These are phyloP conservation scores for Mustela lutreola DNA, from an alignment of 2,113 vertebrate genomes.

Conservation along the genomic window DNA sequence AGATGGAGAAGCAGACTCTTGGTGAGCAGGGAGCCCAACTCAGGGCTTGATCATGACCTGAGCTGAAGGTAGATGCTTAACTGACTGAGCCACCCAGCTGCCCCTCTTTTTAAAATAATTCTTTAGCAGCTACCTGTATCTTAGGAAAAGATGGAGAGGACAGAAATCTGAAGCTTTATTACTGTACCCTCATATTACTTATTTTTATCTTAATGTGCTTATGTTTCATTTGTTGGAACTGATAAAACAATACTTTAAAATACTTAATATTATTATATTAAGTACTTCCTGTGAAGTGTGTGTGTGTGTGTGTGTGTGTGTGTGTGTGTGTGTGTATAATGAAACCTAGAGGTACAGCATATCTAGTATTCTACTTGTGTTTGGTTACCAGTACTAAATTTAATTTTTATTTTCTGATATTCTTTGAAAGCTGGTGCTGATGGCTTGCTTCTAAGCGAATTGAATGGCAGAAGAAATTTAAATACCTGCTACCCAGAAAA, in stretches of 20 bases:
- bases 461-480: constrained; percentile 24
- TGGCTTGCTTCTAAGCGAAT: background rate
- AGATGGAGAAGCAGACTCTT: background rate
- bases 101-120: background rate
- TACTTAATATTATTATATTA: constrained; percentile 33
- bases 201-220: constrained; percentile 26
- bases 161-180: constrained; percentile 16
- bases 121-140: background rate
- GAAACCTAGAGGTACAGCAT: background rate
- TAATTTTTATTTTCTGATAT: constrained; percentile 54
- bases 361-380: background rate
- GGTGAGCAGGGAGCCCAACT: background rate
- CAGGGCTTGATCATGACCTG: background rate
- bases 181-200: background rate
- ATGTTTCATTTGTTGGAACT: constrained; percentile 34
- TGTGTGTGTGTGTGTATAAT: background rate
- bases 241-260: constrained; percentile 24
- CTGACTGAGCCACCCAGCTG: background rate
- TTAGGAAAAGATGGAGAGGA: background rate
- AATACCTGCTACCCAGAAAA: background rate
- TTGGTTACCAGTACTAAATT: constrained; percentile 14
- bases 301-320: background rate
- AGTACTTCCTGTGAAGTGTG: background rate
- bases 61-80: background rate
- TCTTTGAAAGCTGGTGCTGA: background rate